These are phyloP conservation scores for Drosophila phalerata DNA, from an alignment of 2,888 invertebrate genomes.

Conservation along the genomic window DNA sequence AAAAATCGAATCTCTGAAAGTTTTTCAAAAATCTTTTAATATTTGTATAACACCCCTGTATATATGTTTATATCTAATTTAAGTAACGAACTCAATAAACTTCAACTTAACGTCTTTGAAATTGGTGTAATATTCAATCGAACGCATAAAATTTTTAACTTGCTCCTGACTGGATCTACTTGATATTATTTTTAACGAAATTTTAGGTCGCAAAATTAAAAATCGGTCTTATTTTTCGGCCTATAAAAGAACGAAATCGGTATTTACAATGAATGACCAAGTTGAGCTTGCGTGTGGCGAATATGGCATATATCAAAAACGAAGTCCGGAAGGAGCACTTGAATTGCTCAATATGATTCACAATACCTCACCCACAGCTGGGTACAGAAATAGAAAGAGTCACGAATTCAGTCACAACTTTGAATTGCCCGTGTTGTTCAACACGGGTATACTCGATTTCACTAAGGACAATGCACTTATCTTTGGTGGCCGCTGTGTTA, in stretches of 20 bases:
- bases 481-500: constrained; percentile 10
- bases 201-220: constrained; percentile 6
- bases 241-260: not conserved
- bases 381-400: not conserved
- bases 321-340: not conserved
- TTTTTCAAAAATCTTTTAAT: no score
- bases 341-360: constrained; percentile 12
- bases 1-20: no score
- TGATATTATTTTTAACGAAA: constrained; percentile 1
- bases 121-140: not conserved
- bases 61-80: not conserved
- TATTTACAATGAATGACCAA: not conserved
- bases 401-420: not conserved
- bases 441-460: constrained; percentile 1
- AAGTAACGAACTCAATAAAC: not conserved
- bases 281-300: no score
- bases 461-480: not conserved
- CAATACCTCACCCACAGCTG: not conserved
- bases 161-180: not conserved
- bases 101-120: not conserved
- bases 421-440: constrained; percentile 1
- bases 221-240: not conserved
- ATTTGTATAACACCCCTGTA: no score
- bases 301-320: not conserved
- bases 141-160: not conserved